These are phyloP conservation scores for Harpalus rufipes DNA, from an alignment of 2,888 invertebrate genomes.

Conservation along the genomic window DNA sequence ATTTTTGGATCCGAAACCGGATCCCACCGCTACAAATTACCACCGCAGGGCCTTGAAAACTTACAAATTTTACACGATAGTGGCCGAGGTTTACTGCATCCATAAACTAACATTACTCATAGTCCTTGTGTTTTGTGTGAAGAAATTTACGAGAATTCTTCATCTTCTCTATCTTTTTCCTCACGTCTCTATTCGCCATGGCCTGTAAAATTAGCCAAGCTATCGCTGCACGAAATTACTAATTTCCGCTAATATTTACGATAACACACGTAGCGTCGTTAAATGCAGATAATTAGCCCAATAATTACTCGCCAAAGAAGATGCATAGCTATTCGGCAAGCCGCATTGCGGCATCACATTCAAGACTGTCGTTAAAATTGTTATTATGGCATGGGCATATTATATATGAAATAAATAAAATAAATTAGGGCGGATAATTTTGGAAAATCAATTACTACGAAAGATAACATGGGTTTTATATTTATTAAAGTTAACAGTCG, in stretches of 20 bases:
- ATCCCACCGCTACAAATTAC: too few relatives aligned
- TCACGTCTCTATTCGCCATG: slow-evolving; percentile 26
- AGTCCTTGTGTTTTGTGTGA: too few relatives aligned
- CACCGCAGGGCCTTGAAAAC: too few relatives aligned
- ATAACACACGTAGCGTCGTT: slow-evolving; percentile 49
- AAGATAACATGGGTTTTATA: too few relatives aligned
- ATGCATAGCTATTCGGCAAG: slow-evolving; percentile 37
- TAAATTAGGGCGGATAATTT: too few relatives aligned
- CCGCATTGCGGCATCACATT: background rate
- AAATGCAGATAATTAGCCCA: slow-evolving; percentile 50
- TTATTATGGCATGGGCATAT: slow-evolving; percentile 8
- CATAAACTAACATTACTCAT: too few relatives aligned
- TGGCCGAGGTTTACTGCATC: too few relatives aligned
- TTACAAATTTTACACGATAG: too few relatives aligned
- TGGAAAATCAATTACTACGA: too few relatives aligned
- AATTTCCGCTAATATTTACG: slow-evolving; percentile 62
- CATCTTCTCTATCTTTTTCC: background rate
- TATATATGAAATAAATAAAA: background rate
- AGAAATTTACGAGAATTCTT: too few relatives aligned
- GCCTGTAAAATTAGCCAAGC: slow-evolving; percentile 60
- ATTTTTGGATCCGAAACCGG: too few relatives aligned
- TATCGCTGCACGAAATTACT: slow-evolving; percentile 52
- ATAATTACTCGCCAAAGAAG: slow-evolving; percentile 41
- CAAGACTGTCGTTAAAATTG: slow-evolving; percentile 33
- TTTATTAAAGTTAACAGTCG: too few relatives aligned